Evolutionary conservation across 1,140 invertebrate genomes (phyloP).

Genomic region (Manduca sexta): DNA sequence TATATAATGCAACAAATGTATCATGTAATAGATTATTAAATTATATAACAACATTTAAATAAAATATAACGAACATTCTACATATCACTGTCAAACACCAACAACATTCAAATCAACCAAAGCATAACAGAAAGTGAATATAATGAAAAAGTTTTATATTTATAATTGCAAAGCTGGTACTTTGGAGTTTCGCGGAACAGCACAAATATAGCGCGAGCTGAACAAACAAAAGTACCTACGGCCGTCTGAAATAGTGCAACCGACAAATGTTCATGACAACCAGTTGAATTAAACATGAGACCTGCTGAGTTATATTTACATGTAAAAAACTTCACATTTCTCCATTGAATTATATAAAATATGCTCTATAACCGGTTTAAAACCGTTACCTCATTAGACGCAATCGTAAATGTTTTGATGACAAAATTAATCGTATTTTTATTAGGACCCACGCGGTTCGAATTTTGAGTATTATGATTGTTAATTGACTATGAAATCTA

Average conservation of each 20-base stretch:
- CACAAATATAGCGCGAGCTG: background rate
- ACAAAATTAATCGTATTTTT: no score
- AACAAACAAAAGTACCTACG: conserved; percentile 20
- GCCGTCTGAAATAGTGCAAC: conserved; percentile 53
- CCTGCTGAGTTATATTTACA: conserved; percentile 49
- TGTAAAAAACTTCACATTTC: conserved; percentile 40
- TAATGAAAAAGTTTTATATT: no score
- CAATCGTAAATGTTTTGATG: conserved; percentile 11
- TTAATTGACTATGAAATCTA: no score
- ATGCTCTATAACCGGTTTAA: conserved; percentile 13
- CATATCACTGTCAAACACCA: no score
- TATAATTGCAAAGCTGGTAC: background rate
- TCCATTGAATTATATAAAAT: conserved; percentile 13
- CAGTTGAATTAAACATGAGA: conserved; percentile 65
- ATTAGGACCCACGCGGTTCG: no score
- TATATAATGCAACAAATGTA: no score
- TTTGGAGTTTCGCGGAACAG: background rate
- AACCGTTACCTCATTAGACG: conserved; percentile 19
- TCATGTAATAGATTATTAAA: no score
- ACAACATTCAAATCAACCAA: no score
- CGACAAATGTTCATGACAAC: conserved; percentile 67
- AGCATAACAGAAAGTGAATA: no score
- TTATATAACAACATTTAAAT: no score
- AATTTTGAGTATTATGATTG: no score
- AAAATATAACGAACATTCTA: no score